Evolutionary conservation across 1,140 invertebrate genomes (phyloP).

Genomic region (Paralvinella palmiformis): DNA sequence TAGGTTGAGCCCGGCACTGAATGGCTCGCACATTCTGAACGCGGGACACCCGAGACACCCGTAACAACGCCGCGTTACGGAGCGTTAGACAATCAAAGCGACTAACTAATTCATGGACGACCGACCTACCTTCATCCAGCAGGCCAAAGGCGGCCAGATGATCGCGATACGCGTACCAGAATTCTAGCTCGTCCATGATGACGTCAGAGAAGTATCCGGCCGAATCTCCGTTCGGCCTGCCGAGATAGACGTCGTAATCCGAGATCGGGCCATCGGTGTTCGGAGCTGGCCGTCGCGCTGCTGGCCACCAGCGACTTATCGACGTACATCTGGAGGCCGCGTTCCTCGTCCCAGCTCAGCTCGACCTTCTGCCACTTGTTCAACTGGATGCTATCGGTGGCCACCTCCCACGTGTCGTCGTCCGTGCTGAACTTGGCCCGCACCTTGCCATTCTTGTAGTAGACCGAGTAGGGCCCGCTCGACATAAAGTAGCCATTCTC

Average conservation of each 20-base stretch:
- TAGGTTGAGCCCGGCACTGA: too few species aligned
- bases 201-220: slow-evolving; percentile 22
- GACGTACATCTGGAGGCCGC: slow-evolving; percentile 36
- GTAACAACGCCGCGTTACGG: too few species aligned
- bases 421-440: slow-evolving; percentile 27
- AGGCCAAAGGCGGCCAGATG: slow-evolving; percentile 12
- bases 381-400: slow-evolving; percentile 25
- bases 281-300: not conserved
- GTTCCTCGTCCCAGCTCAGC: slow-evolving; percentile 38
- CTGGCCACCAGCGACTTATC: slow-evolving; percentile 24
- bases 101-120: too few species aligned
- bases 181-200: slow-evolving; percentile 41
- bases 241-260: slow-evolving; percentile 18
- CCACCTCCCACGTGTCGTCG: slow-evolving; percentile 33
- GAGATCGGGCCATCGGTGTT: not conserved
- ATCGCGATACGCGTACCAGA: slow-evolving; percentile 34
- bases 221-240: slow-evolving; percentile 11
- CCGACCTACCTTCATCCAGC: slow-evolving; percentile 20
- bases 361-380: slow-evolving; percentile 42
- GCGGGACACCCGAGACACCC: too few species aligned
- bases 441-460: slow-evolving; percentile 35
- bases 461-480: slow-evolving; percentile 38
- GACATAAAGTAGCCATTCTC: slow-evolving; percentile 36
- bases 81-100: too few species aligned
- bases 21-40: too few species aligned